Evolutionary conservation across 2,888 invertebrate genomes (phyloP), one percentile per base, ranked within the genome.

Genomic region (Philonicus albiceps): DNA sequence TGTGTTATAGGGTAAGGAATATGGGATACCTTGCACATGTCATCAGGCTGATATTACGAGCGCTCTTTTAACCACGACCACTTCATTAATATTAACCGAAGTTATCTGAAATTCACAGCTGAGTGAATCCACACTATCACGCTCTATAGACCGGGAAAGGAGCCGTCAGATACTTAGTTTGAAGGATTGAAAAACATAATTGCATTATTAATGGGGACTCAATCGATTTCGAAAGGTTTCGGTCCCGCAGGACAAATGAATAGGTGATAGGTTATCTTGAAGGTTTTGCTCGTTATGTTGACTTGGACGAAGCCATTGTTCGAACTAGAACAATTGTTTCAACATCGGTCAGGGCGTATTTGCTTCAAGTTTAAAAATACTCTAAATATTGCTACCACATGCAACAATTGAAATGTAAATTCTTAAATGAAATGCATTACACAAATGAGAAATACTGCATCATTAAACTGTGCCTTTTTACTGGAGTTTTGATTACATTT

Each of bases 91-190:
- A 88, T 88, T 89, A 89, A 89, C 88, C 88, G 75, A 88, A 88
- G 88, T 88, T 89, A 89, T 89, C 89, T 88, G 88, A 89, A 89
- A 89, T 89, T 89, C 88, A 88, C 88, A 88, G 89, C 88, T 89
- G 89, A 88, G 83, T 87, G 89, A 88, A 89, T 88, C 88, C 87
- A 88, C 87, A 88, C 86, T 64, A 86, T 86, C 55, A 64, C 81
- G 81, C 81, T 81, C 55, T 31, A n/a, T 19, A 34, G 55, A n/a
- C 8, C 55, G 19, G 74, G 43, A 72, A 84, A 85, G 43, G 49
- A 34, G 53, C 86, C 22, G 53, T 22, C 78, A 85, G 55, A 80
- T 86, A 76, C 78, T 86, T 86, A 85, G 73, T 85, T 87, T 86
- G 86, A 87, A 86, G 86, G 85, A 87, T 86, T 86, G 81, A 86